A percentile compares a stretch with the other conserved stretches of the same genome.
phyloP scores from a whole-genome alignment of 2,113 vertebrate genomes.

The Arvicanthis niloticus region DNA sequence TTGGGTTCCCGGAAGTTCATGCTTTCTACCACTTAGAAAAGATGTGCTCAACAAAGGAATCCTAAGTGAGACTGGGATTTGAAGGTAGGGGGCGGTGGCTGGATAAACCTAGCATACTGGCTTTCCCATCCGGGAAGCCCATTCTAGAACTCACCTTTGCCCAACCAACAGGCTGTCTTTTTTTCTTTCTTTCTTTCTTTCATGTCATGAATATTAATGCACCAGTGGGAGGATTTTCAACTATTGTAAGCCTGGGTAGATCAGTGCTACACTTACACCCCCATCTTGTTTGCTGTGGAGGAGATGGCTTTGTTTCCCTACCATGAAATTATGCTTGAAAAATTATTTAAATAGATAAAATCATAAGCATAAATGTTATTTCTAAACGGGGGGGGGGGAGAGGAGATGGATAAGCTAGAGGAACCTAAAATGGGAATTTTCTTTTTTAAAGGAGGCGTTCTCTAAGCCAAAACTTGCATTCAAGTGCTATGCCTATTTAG shows the following conservation, averaged over 20 bases:
- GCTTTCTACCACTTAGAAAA: slow-evolving; percentile 1
- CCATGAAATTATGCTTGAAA: slow-evolving; percentile 54
- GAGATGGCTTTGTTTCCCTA: slow-evolving; percentile 6
- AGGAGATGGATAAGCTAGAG: background rate
- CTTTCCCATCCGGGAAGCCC: background rate
- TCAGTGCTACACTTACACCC: slow-evolving; percentile 40
- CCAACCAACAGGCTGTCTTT: background rate
- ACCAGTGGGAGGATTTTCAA: slow-evolving; percentile 37
- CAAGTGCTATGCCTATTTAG: background rate
- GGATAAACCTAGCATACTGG: background rate
- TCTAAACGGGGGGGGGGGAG: background rate
- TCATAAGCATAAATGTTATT: slow-evolving; percentile 26
- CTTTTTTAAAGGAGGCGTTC: background rate
- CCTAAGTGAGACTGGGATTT: slow-evolving; percentile 42
- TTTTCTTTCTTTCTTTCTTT: background rate
- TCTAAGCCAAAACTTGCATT: slow-evolving; percentile 4
- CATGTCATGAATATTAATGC: slow-evolving; percentile 54
- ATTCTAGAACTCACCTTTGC: background rate
- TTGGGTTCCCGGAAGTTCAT: background rate
- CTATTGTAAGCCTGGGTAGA: slow-evolving; percentile 34
- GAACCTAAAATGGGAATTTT: background rate
- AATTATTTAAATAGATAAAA: slow-evolving; percentile 51
- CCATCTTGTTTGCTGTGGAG: background rate
- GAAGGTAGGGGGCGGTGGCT: background rate
- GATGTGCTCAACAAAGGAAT: slow-evolving; percentile 30